Percentiles rank a stretch among this genome's conserved stretches.
These are phyloP conservation scores for Clunio marinus DNA, from an alignment of 2,888 invertebrate genomes.

Conservation along the genomic window DNA sequence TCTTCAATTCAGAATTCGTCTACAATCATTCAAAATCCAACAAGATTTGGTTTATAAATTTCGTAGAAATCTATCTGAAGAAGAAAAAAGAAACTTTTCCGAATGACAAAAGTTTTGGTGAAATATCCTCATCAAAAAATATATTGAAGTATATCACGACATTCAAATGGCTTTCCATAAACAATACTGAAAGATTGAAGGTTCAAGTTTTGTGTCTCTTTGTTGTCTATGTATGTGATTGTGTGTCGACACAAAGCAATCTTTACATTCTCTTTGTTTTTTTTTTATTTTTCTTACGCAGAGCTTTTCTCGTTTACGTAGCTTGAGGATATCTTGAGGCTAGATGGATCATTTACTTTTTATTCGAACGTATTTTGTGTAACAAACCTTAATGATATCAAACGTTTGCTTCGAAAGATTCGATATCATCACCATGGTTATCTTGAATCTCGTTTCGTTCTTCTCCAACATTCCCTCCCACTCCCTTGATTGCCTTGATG, in stretches of 20 bases:
- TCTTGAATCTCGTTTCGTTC: neutral
- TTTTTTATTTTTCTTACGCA: too few relatives aligned
- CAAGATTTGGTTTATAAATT: too few relatives aligned
- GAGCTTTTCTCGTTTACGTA: neutral
- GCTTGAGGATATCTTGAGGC: conserved; percentile 30
- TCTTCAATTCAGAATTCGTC: too few relatives aligned
- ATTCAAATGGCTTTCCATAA: neutral
- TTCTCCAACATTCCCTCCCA: neutral
- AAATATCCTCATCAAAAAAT: neutral
- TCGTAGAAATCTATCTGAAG: too few relatives aligned
- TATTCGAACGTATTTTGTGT: conserved; percentile 13
- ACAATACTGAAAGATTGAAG: neutral
- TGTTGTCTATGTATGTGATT: conserved; percentile 1
- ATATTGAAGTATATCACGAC: neutral
- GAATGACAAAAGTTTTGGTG: neutral
- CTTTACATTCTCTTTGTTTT: too few relatives aligned
- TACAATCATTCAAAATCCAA: too few relatives aligned
- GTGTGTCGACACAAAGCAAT: neutral
- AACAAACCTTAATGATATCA: conserved; percentile 23
- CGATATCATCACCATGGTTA: conserved; percentile 35
- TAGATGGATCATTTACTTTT: conserved; percentile 38
- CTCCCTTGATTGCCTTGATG: conserved; percentile 35
- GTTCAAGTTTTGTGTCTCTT: neutral
- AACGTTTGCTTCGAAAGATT: conserved; percentile 22
- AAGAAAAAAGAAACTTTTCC: too few relatives aligned